Evolutionary conservation across 2,888 invertebrate genomes (phyloP), one percentile per base, ranked within the genome.

Genomic region (Drosophila ezoana): DNA sequence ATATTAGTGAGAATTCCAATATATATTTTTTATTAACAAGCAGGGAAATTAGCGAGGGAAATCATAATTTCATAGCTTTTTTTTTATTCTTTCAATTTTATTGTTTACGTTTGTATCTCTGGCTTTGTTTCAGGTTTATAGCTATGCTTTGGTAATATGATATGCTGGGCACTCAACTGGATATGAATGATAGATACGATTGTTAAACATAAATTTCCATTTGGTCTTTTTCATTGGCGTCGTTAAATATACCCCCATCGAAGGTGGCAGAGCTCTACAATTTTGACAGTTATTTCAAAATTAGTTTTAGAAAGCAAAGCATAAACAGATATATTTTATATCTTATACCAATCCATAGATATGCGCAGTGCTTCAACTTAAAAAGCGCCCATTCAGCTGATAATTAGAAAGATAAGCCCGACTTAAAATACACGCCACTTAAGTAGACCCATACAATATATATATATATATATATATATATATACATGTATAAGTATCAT

Each of bases 31-130:
- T 87, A 89, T 89, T 80, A 87, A 89, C 89, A 85, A 85, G 69
- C 79, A 41, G 48, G 71, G 59, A 89, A 87, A 89, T 85, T 87
- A 87, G 85, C 74, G 66, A 64, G 66, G 70, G 77, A 84, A 87
- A 89, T 89, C 89, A 85, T 85, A 85, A 87, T 85, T 89, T 89
- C 70, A 85, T 85, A 67, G 87, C 53, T 61, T 72, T 72, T 72
- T 72, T 62, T 13, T 72, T 65, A 60, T 79, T 70, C 79, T 76
- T 40, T 52, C 64, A 56, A 60, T 79, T 79, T 87, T 72, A 65
- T 79, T 78, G 63, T 76, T 67, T 43, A 51, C 51, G 49, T 75
- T 65, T 72, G 52, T 63, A 8, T 66, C 35, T 43, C 45, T 60
- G 16, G 63, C 59, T 69, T 78, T 85, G 68, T 65, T 47, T 82